Evolutionary conservation across 2,888 invertebrate genomes (phyloP).

Genomic region (Agrotis segetum): DNA sequence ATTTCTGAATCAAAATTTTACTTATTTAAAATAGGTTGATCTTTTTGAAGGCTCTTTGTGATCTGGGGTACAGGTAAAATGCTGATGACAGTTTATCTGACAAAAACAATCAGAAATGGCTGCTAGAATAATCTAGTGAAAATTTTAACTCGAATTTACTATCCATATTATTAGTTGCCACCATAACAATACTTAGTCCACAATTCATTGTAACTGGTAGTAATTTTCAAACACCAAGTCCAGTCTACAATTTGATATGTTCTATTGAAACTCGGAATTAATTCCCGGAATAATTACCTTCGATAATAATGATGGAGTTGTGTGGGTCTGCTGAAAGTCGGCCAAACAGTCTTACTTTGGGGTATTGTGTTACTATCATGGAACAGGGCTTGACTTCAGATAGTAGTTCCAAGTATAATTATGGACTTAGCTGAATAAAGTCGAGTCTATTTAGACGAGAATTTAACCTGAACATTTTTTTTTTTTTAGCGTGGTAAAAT

Average conservation of each 20-base stretch:
- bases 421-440: neutral
- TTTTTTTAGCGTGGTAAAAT: too few species aligned
- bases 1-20: too few species aligned
- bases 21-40: too few species aligned
- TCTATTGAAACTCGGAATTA: neutral
- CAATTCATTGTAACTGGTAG: neutral
- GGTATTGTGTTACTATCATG: neutral
- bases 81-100: neutral
- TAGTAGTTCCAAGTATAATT: neutral
- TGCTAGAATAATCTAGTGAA: neutral
- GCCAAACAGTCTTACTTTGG: neutral
- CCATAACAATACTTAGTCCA: neutral
- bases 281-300: neutral
- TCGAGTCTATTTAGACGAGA: neutral
- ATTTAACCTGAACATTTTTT: neutral
- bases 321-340: neutral
- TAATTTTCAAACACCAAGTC: slow-evolving; percentile 7
- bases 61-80: too few species aligned
- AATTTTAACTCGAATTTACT: neutral
- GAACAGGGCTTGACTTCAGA: neutral
- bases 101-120: neutral
- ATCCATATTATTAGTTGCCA: neutral
- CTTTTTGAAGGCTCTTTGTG: too few species aligned
- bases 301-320: neutral
- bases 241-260: neutral